Evolutionary conservation across 2,888 invertebrate genomes (phyloP).

Genomic region (Spialia ferax): DNA sequence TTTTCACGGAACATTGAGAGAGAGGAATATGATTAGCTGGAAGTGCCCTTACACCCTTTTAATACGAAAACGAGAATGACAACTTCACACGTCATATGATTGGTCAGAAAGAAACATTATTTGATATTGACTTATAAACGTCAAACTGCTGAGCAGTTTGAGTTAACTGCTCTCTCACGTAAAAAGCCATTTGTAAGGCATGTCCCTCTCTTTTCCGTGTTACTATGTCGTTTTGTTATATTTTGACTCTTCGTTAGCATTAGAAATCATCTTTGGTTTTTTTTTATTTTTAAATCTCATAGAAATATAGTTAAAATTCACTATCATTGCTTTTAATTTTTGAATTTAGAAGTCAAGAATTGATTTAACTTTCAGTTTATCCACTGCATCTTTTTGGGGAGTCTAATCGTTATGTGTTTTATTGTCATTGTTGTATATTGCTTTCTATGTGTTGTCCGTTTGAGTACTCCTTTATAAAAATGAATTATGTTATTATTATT

Average conservation of each 20-base stretch:
- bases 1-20: no score
- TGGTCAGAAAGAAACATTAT: no score
- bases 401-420: slow-evolving; percentile 56
- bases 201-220: no score
- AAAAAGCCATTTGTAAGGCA: no score
- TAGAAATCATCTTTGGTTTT: not conserved
- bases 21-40: no score
- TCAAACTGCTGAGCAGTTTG: no score
- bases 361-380: slow-evolving; percentile 10
- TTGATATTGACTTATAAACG: no score
- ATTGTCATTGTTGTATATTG: slow-evolving; percentile 62
- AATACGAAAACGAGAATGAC: no score
- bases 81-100: no score
- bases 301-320: not conserved
- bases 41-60: no score
- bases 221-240: no score
- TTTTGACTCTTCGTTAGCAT: not conserved
- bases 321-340: not conserved
- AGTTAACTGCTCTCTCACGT: no score
- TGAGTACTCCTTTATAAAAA: slow-evolving; percentile 33
- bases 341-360: not conserved
- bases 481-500: not conserved
- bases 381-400: slow-evolving; percentile 55
- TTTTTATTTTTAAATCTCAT: not conserved
- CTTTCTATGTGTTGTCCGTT: slow-evolving; percentile 43